Evolutionary conservation across 2,888 invertebrate genomes (phyloP).

Genomic region (Drosophila paucipuncta): DNA sequence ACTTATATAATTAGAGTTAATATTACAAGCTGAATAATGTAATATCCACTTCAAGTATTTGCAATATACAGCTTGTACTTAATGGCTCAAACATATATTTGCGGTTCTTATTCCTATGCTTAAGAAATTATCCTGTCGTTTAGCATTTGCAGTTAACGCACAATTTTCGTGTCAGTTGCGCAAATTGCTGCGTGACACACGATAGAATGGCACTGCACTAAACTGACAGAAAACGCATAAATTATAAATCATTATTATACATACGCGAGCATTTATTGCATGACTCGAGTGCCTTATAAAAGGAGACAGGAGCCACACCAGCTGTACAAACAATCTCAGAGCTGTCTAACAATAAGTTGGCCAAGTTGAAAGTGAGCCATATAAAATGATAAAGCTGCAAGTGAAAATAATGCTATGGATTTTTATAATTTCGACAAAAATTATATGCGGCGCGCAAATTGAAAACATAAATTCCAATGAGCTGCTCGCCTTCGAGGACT

Average conservation of each 20-base stretch:
- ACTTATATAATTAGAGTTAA: background rate
- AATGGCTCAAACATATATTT: background rate
- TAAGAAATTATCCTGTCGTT: conserved; percentile 43
- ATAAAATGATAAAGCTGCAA: conserved; percentile 75
- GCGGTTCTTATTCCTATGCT: conserved; percentile 1
- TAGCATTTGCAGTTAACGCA: conserved; percentile 33
- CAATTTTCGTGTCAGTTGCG: conserved; percentile 64
- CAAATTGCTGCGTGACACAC: conserved; percentile 51
- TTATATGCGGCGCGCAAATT: conserved; percentile 68
- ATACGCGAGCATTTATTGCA: conserved; percentile 18
- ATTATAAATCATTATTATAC: conserved; percentile 58
- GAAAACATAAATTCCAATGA: conserved; percentile 77
- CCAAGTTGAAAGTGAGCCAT: conserved; percentile 60
- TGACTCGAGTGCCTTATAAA: conserved; percentile 53
- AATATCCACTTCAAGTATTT: background rate
- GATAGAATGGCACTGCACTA: conserved; percentile 23
- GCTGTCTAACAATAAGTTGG: conserved; percentile 14
- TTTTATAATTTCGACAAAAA: conserved; percentile 67
- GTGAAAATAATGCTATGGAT: conserved; percentile 75
- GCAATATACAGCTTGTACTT: background rate
- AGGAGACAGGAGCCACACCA: conserved; percentile 7
- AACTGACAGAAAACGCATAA: conserved; percentile 55
- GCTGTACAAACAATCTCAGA: conserved; percentile 16
- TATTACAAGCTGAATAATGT: background rate
- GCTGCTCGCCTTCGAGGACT: conserved; percentile 75